Evolutionary conservation across 2,888 invertebrate species (phyloP).

Genomic region (Diarsia brunnea): DNA sequence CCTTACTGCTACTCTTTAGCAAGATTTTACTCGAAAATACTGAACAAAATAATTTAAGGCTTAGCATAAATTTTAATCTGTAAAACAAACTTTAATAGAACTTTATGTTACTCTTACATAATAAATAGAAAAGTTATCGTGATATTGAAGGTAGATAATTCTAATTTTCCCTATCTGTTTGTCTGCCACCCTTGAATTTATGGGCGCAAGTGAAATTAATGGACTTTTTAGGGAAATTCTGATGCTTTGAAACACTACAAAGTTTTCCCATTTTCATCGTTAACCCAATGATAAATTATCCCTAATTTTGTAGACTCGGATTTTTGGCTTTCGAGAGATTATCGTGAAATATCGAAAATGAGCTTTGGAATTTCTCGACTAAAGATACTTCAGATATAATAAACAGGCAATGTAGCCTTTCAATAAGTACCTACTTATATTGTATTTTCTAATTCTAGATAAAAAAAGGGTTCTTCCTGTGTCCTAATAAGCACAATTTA

Average conservation of each 20-base stretch:
- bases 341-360: background rate
- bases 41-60: constrained; percentile 28
- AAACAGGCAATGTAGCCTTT: background rate
- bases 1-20: background rate
- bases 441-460: background rate
- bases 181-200: constrained; percentile 44
- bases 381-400: background rate
- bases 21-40: constrained; percentile 31
- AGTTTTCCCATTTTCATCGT: constrained; percentile 41
- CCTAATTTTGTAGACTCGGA: constrained; percentile 17
- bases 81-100: constrained; percentile 38
- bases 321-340: background rate
- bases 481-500: too few relatives aligned
- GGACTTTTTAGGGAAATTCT: constrained; percentile 46
- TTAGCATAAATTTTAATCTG: constrained; percentile 32
- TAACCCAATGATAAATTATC: constrained; percentile 42
- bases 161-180: constrained; percentile 43
- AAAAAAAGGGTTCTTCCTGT: too few relatives aligned
- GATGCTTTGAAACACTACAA: constrained; percentile 40
- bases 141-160: constrained; percentile 33
- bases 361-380: background rate
- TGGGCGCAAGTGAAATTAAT: constrained; percentile 46
- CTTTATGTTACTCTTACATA: constrained; percentile 20
- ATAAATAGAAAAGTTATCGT: constrained; percentile 43
- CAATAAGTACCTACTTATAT: background rate